These are phyloP conservation scores for Conus betulinus DNA, from an alignment of 1,140 invertebrate genomes.

Conservation along the genomic window DNA sequence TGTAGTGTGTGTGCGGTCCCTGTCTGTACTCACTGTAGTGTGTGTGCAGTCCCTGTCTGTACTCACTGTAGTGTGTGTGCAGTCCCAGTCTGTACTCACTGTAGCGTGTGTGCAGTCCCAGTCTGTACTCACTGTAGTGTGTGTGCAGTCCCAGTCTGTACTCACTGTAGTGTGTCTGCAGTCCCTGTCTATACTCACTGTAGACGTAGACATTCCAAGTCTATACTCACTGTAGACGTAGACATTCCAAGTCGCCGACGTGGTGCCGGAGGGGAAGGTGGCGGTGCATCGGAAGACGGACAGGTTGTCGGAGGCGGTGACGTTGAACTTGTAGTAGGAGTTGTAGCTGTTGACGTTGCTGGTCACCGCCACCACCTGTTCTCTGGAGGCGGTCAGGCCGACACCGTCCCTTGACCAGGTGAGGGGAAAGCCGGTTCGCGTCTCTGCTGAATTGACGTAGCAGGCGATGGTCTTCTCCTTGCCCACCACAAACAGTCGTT, in stretches of 20 bases:
- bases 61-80: too few relatives aligned
- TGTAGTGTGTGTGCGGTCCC: too few relatives aligned
- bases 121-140: too few relatives aligned
- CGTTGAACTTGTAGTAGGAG: not conserved
- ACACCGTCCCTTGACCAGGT: not conserved
- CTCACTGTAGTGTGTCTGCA: too few relatives aligned
- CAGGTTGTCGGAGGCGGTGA: not conserved
- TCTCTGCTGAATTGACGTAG: conserved; percentile 16
- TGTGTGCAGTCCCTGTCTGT: too few relatives aligned
- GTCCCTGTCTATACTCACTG: not conserved
- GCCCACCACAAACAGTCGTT: conserved; percentile 11
- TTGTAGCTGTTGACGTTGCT: not conserved
- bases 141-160: too few relatives aligned
- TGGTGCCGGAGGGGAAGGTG: not conserved
- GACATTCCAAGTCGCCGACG: not conserved
- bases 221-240: not conserved
- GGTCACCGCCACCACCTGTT: not conserved
- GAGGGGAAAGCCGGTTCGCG: not conserved
- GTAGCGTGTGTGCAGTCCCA: too few relatives aligned
- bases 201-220: too few relatives aligned
- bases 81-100: too few relatives aligned
- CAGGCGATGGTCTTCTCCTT: not conserved
- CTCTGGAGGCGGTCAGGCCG: not conserved
- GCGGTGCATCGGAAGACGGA: not conserved
- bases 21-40: too few relatives aligned